Conservation (phyloP, 1,140 invertebrate genomes). For the Drosophila serrata region DNA sequence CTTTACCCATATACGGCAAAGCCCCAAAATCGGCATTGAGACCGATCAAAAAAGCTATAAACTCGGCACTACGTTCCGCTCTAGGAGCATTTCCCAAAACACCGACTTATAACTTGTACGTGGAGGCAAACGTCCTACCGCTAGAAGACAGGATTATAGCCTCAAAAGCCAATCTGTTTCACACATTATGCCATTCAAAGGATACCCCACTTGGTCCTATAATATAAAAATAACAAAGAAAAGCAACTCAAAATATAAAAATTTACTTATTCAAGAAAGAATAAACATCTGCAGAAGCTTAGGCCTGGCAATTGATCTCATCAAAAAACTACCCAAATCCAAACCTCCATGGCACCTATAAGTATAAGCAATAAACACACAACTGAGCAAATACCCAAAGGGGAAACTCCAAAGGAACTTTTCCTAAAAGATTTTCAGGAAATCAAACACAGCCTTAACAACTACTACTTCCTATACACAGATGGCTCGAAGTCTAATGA, state of each 20-base stretch:
- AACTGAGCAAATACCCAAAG: neutral
- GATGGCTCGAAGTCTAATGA: too few relatives aligned
- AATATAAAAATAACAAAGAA: constrained; percentile 3
- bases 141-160: too few relatives aligned
- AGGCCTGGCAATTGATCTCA: neutral
- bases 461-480: neutral
- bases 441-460: neutral
- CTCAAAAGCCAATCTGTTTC: too few relatives aligned
- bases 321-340: neutral
- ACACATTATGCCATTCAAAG: too few relatives aligned
- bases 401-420: neutral
- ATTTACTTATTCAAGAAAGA: neutral
- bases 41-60: too few relatives aligned
- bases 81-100: too few relatives aligned
- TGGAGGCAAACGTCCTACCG: too few relatives aligned
- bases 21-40: neutral
- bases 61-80: too few relatives aligned
- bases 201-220: neutral
- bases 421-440: neutral
- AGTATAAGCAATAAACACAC: neutral
- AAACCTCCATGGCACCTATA: neutral
- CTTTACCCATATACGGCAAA: neutral
- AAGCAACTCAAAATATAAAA: neutral
- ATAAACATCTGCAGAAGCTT: neutral
- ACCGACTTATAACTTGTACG: too few relatives aligned